Conservation (phyloP, 2,888 invertebrate genomes). For the Entomobrya multifasciata region DNA sequence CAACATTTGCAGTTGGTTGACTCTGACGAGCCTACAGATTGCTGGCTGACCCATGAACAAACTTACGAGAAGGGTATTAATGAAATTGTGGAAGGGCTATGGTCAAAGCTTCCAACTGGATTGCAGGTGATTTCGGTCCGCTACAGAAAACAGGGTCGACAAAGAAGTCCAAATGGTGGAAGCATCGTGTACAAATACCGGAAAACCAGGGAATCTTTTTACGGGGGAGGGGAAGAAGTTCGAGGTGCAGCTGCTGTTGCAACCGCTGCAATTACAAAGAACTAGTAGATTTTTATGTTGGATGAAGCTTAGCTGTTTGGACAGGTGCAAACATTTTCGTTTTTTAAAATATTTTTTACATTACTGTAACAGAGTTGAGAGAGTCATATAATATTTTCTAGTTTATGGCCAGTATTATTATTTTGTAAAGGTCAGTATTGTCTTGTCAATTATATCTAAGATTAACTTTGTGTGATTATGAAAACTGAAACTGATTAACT, state of each 20-base stretch:
- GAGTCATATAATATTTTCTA: too few species aligned
- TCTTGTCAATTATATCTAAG: too few species aligned
- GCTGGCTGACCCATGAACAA: background rate
- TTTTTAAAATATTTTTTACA: too few species aligned
- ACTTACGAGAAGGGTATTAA: background rate
- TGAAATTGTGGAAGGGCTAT: background rate
- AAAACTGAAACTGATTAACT: too few species aligned
- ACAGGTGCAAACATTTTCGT: too few species aligned
- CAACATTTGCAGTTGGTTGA: conserved; percentile 15
- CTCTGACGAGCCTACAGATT: background rate
- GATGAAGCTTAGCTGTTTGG: too few species aligned
- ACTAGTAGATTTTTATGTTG: too few species aligned
- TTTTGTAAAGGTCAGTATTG: too few species aligned
- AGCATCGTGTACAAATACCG: background rate
- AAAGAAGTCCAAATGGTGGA: conserved; percentile 7
- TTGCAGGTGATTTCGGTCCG: background rate
- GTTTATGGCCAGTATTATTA: too few species aligned
- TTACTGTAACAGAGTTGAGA: too few species aligned
- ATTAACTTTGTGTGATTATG: too few species aligned
- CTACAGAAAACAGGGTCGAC: conserved; percentile 31
- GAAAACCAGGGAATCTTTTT: background rate
- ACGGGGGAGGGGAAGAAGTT: background rate
- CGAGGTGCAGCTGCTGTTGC: background rate
- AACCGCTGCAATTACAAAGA: too few species aligned
- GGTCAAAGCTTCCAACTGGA: background rate